Evolutionary conservation across 2,888 invertebrate species (phyloP).

Genomic region (Lysandra coridon): DNA sequence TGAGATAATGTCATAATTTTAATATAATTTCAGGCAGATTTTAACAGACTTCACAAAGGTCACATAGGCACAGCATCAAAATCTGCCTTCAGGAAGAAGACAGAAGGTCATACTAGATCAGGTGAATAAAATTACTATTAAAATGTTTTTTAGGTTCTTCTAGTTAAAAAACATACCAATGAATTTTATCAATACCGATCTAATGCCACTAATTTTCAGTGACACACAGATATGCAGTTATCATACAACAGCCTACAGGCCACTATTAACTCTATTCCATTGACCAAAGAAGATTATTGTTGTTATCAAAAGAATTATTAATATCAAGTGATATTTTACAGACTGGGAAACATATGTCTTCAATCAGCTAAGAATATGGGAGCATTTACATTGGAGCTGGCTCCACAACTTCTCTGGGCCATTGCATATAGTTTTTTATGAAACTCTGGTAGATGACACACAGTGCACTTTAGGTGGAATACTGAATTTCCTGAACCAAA

Average conservation of each 20-base stretch:
- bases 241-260: too few species aligned
- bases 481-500: slow-evolving; percentile 80
- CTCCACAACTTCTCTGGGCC: slow-evolving; percentile 84
- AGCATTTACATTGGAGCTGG: slow-evolving; percentile 85
- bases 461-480: slow-evolving; percentile 79
- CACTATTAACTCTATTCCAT: neutral
- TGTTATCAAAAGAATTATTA: neutral
- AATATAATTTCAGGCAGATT: slow-evolving; percentile 81
- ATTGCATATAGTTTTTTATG: slow-evolving; percentile 86
- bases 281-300: neutral
- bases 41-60: slow-evolving; percentile 89
- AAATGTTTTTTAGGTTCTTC: neutral
- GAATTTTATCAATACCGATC: neutral
- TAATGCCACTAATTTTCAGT: too few species aligned
- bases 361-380: slow-evolving; percentile 84
- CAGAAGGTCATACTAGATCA: slow-evolving; percentile 76
- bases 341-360: slow-evolving; percentile 87
- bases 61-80: slow-evolving; percentile 88
- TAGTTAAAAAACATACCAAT: neutral
- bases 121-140: slow-evolving; percentile 46
- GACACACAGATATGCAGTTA: too few species aligned
- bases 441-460: slow-evolving; percentile 82
- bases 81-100: slow-evolving; percentile 61
- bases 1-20: neutral
- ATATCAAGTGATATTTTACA: slow-evolving; percentile 50